A percentile compares a stretch with the other conserved stretches of the same genome.
phyloP scores from a whole-genome alignment of 2,797 vertebrate species.

The Aphelocoma californica region DNA sequence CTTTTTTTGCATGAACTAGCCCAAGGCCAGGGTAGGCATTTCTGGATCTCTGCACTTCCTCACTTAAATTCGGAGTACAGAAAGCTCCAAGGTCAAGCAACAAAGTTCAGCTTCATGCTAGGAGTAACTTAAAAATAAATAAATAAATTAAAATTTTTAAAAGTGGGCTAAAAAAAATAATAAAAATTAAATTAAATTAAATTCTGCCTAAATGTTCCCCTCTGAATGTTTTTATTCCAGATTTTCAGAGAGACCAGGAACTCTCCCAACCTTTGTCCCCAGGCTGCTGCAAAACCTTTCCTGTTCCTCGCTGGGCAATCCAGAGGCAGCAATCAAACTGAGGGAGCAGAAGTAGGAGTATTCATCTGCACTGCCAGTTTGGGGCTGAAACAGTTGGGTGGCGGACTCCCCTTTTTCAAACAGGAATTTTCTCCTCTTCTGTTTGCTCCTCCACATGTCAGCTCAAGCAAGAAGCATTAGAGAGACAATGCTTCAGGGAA shows the following conservation, averaged over 20 bases:
- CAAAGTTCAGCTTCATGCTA: not conserved
- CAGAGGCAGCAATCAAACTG: not conserved
- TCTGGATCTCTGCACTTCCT: not conserved
- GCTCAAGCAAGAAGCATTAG: not conserved
- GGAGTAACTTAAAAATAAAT: not conserved
- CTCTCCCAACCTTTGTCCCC: accelerated
- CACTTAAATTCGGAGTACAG: not conserved
- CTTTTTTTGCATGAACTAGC: not conserved
- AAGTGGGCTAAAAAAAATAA: not conserved
- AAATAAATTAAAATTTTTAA: not conserved
- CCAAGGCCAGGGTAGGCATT: not conserved
- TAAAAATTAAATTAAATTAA: not conserved
- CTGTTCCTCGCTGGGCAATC: no score
- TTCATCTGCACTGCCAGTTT: not conserved
- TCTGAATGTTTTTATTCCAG: not conserved
- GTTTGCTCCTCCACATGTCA: not conserved
- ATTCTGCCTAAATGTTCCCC: not conserved
- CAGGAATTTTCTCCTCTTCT: not conserved
- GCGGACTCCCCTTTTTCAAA: not conserved
- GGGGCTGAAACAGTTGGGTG: not conserved
- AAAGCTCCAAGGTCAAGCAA: not conserved
- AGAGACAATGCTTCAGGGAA: not conserved
- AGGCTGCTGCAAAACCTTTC: not conserved
- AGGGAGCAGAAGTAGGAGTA: accelerated
- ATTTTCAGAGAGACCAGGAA: not conserved